A percentile compares a stretch with the other conserved stretches of the same genome.
Evolutionary conservation across 2,797 vertebrate genomes (phyloP).

Genomic region (Sebastes hopkinsi): DNA sequence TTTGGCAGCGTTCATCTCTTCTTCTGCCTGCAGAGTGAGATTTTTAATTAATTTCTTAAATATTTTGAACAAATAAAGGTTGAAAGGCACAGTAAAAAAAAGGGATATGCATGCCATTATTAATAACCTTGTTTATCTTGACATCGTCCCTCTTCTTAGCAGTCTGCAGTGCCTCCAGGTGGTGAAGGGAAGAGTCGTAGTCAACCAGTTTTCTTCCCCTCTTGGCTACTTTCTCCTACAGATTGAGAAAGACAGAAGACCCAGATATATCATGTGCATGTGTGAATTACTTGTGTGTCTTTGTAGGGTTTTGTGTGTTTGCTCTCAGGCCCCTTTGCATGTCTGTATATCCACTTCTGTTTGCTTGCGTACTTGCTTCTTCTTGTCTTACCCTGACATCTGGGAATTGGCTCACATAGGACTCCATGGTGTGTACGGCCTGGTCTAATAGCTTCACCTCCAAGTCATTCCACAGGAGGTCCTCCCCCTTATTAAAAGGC

Average conservation of each 20-base stretch:
- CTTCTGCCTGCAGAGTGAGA: conserved; percentile 85
- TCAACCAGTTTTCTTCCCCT: conserved; percentile 95
- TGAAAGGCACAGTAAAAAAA: neutral
- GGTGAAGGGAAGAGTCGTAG: conserved; percentile 93
- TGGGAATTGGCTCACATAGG: conserved; percentile 91
- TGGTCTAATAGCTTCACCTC: conserved; percentile 93
- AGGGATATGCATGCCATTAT: neutral
- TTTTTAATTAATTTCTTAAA: neutral
- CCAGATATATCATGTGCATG: neutral
- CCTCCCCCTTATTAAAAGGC: conserved; percentile 85
- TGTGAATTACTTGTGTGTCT: neutral
- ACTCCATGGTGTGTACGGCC: conserved; percentile 89
- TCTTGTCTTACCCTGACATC: conserved; percentile 86
- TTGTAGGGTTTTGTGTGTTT: conserved; percentile 25
- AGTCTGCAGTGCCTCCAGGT: conserved; percentile 91
- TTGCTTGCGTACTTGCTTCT: neutral
- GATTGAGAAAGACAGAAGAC: neutral
- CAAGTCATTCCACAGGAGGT: conserved; percentile 95
- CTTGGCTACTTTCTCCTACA: conserved; percentile 93
- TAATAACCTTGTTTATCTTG: conserved; percentile 91
- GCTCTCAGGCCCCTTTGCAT: conserved; percentile 20
- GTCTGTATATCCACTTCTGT: neutral
- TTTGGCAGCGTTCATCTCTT: conserved; percentile 88
- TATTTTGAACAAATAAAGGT: neutral
- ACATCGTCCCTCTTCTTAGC: conserved; percentile 94